Conservation (phyloP, 1,140 invertebrate genomes). For the Reticulitermes speratus region DNA sequence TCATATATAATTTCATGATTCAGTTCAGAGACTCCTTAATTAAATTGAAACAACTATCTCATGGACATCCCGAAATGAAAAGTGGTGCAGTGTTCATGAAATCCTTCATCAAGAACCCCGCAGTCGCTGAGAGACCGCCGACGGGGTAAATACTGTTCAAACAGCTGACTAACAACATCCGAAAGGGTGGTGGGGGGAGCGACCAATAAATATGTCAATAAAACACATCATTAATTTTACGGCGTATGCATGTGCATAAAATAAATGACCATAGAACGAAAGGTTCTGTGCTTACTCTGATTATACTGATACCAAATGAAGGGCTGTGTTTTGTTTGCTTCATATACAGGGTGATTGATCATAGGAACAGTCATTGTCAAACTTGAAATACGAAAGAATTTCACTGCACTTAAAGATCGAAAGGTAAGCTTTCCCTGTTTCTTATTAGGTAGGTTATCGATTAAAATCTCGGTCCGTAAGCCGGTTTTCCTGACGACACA, state of each 20-base stretch:
- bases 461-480: too few relatives aligned
- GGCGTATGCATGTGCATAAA: neutral
- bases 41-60: neutral
- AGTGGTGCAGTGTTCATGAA: neutral
- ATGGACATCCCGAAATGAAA: neutral
- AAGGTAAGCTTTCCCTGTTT: too few relatives aligned
- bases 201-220: slow-evolving; percentile 19
- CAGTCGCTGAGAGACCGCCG: neutral
- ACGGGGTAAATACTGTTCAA: slow-evolving; percentile 9
- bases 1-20: neutral
- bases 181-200: neutral
- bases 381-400: too few relatives aligned
- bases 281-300: neutral
- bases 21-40: neutral
- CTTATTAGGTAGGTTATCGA: too few relatives aligned
- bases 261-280: neutral
- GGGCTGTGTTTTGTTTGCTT: neutral
- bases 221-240: slow-evolving; percentile 10
- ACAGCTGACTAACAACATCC: slow-evolving; percentile 14
- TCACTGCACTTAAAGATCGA: too few relatives aligned
- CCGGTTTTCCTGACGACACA: too few relatives aligned
- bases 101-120: neutral
- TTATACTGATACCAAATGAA: neutral
- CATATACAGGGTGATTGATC: neutral
- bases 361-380: too few relatives aligned